Evolutionary conservation across 2,888 invertebrate genomes (phyloP).

Genomic region (Xestia ashworthii): DNA sequence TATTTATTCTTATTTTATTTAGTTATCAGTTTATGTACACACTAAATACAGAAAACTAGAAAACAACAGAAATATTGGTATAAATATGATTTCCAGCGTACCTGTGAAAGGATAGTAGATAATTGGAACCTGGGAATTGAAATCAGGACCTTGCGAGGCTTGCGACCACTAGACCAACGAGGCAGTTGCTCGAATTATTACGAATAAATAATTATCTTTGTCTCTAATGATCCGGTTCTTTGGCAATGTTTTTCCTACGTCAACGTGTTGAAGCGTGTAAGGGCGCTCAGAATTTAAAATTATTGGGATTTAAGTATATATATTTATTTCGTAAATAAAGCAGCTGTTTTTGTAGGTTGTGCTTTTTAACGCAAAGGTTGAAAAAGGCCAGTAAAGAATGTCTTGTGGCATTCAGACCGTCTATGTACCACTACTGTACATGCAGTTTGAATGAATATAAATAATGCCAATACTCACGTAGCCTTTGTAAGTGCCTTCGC

Average conservation of each 20-base stretch:
- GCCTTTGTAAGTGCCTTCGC: neutral
- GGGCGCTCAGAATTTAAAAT: neutral
- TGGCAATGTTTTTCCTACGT: neutral
- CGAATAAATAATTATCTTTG: no score
- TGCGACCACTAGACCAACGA: no score
- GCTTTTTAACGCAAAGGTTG: neutral
- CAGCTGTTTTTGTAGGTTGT: neutral
- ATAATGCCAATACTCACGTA: constrained; percentile 17
- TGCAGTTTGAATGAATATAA: neutral
- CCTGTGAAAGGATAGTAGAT: no score
- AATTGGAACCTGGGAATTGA: no score
- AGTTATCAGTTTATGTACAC: no score
- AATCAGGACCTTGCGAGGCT: no score
- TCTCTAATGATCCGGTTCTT: no score
- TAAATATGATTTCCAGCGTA: neutral
- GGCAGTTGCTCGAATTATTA: no score
- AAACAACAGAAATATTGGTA: neutral
- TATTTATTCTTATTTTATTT: no score
- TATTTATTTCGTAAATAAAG: neutral
- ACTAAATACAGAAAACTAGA: neutral
- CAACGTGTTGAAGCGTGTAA: neutral
- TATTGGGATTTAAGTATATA: neutral
- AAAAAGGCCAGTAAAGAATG: neutral
- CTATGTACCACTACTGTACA: neutral
- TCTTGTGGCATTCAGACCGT: neutral